phyloP scores from a whole-genome alignment of 2,797 vertebrate genomes.

The Lates japonicus region DNA sequence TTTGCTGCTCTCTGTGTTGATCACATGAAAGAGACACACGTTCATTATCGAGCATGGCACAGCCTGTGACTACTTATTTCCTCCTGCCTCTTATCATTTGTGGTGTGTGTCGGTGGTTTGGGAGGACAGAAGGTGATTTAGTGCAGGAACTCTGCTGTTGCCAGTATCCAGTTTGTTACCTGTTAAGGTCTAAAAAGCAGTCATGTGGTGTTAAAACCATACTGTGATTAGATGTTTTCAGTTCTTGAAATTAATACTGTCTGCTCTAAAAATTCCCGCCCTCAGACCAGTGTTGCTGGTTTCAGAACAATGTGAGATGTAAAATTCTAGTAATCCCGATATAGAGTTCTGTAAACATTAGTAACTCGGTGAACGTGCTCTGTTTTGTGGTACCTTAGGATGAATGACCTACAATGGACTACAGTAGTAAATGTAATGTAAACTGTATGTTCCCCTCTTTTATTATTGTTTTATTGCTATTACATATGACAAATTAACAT shows the following conservation, averaged over 20 bases:
- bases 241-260: background rate
- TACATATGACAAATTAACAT: background rate
- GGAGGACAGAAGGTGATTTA: background rate
- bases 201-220: background rate
- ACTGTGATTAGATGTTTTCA: background rate
- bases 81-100: background rate
- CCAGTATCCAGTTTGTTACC: slow-evolving; percentile 19
- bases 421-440: background rate
- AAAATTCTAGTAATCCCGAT: background rate
- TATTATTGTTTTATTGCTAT: background rate
- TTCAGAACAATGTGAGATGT: background rate
- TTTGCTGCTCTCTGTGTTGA: background rate
- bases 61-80: background rate
- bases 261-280: background rate
- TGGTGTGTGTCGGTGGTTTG: background rate
- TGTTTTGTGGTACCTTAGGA: background rate
- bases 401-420: background rate
- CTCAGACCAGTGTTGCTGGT: background rate
- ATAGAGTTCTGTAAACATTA: background rate
- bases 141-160: background rate
- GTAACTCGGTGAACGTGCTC: background rate
- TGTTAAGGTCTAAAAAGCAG: background rate
- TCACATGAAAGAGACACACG: background rate
- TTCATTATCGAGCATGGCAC: background rate
- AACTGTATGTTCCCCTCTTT: background rate